Conservation (phyloP, 2,113 vertebrate genomes). For the Zingel zingel region DNA sequence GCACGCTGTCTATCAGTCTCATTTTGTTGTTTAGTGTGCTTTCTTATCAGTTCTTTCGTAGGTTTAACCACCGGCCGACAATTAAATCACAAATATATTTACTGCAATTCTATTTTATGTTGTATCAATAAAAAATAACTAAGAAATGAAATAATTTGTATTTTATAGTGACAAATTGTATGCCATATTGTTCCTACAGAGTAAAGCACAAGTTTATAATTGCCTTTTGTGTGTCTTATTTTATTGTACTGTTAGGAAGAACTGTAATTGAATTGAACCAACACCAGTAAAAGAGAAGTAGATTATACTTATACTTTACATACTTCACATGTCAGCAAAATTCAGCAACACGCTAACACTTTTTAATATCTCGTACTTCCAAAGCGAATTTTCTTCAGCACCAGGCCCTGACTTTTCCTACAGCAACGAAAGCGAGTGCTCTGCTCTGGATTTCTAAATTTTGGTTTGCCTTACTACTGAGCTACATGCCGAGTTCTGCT, state of each 20-base stretch:
- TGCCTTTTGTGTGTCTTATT: not conserved
- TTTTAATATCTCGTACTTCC: not conserved
- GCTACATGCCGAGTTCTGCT: not conserved
- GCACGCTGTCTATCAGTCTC: not conserved
- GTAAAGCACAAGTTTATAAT: not conserved
- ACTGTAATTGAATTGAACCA: not conserved
- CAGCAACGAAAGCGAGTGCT: not conserved
- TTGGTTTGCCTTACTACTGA: not conserved
- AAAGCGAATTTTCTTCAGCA: not conserved
- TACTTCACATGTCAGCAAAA: not conserved
- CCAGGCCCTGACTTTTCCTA: not conserved
- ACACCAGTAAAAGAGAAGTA: not conserved
- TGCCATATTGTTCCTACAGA: not conserved
- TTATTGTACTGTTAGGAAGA: not conserved
- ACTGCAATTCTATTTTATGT: not conserved
- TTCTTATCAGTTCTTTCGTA: not conserved
- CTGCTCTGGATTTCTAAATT: not conserved
- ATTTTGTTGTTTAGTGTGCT: not conserved
- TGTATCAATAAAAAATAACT: not conserved
- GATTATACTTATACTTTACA: not conserved
- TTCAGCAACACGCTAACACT: not conserved
- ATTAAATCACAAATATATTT: not conserved
- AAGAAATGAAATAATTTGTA: not conserved
- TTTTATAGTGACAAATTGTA: not conserved
- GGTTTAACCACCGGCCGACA: not conserved